These are phyloP conservation scores for Agrotis exclamationis DNA, from an alignment of 2,888 invertebrate genomes.

Conservation along the genomic window DNA sequence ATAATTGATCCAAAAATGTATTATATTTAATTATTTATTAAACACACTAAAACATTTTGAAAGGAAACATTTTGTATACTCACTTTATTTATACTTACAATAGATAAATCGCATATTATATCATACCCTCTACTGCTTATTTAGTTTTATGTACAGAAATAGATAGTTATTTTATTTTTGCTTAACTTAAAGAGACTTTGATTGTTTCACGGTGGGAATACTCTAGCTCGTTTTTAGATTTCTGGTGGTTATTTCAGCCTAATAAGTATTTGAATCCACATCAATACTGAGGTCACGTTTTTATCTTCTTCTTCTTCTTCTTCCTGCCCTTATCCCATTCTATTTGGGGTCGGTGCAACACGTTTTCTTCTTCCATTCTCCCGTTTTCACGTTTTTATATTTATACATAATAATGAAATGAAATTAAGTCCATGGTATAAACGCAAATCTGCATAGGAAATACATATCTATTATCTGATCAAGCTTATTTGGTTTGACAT, in stretches of 20 bases:
- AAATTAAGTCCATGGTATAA: slow-evolving; percentile 36
- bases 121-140: slow-evolving; percentile 73
- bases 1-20: slow-evolving; percentile 56
- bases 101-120: slow-evolving; percentile 68
- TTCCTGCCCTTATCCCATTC: too few species aligned
- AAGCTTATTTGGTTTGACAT: slow-evolving; percentile 54
- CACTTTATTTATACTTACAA: slow-evolving; percentile 65
- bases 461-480: slow-evolving; percentile 36
- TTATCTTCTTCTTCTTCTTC: too few species aligned
- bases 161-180: slow-evolving; percentile 77
- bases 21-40: slow-evolving; percentile 46
- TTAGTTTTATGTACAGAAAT: slow-evolving; percentile 80
- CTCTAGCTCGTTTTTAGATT: slow-evolving; percentile 83
- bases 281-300: slow-evolving; percentile 60
- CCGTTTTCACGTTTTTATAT: slow-evolving; percentile 41
- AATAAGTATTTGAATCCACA: slow-evolving; percentile 73
- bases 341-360: too few species aligned
- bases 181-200: slow-evolving; percentile 83
- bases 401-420: slow-evolving; percentile 30
- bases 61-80: slow-evolving; percentile 59
- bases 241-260: slow-evolving; percentile 86
- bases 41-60: slow-evolving; percentile 54
- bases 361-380: too few species aligned
- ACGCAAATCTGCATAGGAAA: slow-evolving; percentile 33
- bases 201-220: slow-evolving; percentile 89